A percentile compares a stretch with the other conserved stretches of the same genome.
Evolutionary conservation across 2,888 invertebrate genomes (phyloP).

Genomic region (Nemoura dubitans): DNA sequence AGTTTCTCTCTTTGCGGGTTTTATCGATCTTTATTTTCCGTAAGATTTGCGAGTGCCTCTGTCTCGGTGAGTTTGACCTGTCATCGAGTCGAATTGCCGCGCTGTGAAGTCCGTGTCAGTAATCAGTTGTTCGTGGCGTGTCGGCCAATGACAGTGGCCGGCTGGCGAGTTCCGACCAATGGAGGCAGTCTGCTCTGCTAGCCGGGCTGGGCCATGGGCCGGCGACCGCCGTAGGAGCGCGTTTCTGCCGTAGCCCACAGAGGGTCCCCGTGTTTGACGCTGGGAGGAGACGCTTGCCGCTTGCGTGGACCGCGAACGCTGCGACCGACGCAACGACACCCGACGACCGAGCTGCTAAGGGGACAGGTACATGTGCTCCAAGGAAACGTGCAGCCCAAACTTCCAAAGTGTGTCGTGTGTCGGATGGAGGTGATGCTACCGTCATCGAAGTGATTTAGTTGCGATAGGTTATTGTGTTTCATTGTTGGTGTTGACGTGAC

Average conservation of each 20-base stretch:
- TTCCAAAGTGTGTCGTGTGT: no score
- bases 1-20: no score
- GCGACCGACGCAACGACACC: not conserved
- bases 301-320: not conserved
- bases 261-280: not conserved
- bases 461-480: no score
- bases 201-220: not conserved
- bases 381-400: not conserved
- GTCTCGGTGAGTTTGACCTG: not conserved
- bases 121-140: not conserved
- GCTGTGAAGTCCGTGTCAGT: not conserved
- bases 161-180: not conserved
- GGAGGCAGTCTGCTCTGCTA: not conserved
- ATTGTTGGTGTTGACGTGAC: no score
- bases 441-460: no score
- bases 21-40: no score
- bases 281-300: not conserved
- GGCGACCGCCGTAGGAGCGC: not conserved
- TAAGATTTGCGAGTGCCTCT: no score
- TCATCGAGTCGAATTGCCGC: not conserved
- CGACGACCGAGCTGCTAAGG: not conserved
- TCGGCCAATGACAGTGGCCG: not conserved
- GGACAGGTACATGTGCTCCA: not conserved
- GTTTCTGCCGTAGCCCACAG: no score
- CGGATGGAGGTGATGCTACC: no score